phyloP scores from a whole-genome alignment of 2,113 vertebrate species.

The Bettongia penicillata region DNA sequence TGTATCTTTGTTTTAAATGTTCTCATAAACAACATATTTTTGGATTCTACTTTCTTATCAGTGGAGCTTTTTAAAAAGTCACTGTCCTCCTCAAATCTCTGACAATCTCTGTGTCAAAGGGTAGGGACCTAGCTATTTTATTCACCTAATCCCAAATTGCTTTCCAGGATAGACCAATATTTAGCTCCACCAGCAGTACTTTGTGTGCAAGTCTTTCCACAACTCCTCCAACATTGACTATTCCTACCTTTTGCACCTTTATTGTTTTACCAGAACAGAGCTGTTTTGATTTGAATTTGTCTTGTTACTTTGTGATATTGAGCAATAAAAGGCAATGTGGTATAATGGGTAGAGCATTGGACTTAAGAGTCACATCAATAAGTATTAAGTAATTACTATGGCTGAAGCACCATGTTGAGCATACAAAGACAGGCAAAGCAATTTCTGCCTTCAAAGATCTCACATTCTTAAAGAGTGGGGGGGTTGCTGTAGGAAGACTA shows the following conservation, averaged over 20 bases:
- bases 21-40: too few species aligned
- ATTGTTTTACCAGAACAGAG: background rate
- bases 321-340: too few species aligned
- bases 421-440: background rate
- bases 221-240: background rate
- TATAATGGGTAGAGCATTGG: too few species aligned
- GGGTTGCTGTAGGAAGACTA: too few species aligned
- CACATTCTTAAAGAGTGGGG: background rate
- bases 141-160: background rate
- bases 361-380: background rate
- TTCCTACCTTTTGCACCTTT: background rate
- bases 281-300: background rate
- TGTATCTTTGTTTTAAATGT: too few species aligned
- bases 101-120: background rate
- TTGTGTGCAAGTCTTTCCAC: background rate
- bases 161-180: too few species aligned
- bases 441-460: background rate
- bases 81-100: background rate
- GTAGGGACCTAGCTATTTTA: background rate
- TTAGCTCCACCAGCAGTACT: background rate
- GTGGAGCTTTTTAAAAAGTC: background rate
- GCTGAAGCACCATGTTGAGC: background rate
- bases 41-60: too few species aligned
- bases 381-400: too few species aligned
- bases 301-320: background rate